phyloP scores from a whole-genome alignment of 2,888 invertebrate species.

The Tyria jacobaeae region DNA sequence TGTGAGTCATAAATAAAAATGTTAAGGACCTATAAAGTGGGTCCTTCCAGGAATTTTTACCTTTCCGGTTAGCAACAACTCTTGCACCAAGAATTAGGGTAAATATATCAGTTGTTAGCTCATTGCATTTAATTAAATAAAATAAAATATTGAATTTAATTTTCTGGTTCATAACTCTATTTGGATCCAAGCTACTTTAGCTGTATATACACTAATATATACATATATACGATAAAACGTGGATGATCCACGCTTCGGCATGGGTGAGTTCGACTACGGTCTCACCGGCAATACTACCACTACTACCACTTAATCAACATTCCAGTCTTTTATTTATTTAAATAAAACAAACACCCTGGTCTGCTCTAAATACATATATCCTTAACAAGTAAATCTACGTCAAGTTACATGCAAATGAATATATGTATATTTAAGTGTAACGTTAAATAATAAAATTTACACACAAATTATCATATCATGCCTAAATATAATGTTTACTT shows the following conservation, averaged over 20 bases:
- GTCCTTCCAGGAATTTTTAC: constrained; percentile 27
- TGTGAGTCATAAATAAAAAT: constrained; percentile 30
- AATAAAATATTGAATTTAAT: background rate
- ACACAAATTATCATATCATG: background rate
- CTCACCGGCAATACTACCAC: too few species aligned
- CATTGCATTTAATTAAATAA: constrained; percentile 6
- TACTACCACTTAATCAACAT: too few species aligned
- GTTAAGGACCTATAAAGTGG: constrained; percentile 26
- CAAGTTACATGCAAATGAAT: background rate
- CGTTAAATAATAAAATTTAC: background rate
- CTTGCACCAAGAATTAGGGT: constrained; percentile 30
- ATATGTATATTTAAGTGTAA: constrained; percentile 2
- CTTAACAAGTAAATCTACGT: too few species aligned
- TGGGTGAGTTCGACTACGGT: too few species aligned
- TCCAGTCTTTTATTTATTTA: too few species aligned
- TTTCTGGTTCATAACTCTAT: too few species aligned
- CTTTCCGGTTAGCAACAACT: constrained; percentile 41
- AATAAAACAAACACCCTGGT: too few species aligned
- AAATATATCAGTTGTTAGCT: constrained; percentile 3
- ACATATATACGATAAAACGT: too few species aligned
- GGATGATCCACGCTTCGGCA: too few species aligned
- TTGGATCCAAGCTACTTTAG: too few species aligned
- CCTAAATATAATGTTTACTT: background rate
- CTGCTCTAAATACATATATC: too few species aligned
- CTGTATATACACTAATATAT: too few species aligned